phyloP scores from a whole-genome alignment of 2,113 vertebrate genomes.

The Bos indicus region DNA sequence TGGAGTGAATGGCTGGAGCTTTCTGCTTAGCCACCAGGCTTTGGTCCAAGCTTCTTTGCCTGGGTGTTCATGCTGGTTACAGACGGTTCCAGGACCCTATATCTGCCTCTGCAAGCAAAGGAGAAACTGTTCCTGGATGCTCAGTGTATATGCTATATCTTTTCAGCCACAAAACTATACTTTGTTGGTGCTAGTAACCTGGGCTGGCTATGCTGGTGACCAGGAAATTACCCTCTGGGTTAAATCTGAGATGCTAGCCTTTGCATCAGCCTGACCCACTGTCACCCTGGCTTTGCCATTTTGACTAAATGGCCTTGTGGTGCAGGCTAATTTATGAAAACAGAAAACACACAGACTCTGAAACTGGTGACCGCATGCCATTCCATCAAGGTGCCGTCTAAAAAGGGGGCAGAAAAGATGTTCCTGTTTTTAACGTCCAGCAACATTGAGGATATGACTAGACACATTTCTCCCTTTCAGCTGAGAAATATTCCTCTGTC shows the following conservation, averaged over 20 bases:
- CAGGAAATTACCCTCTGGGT: background rate
- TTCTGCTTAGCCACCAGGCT: background rate
- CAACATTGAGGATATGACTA: background rate
- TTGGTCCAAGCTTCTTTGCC: background rate
- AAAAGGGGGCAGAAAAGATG: background rate
- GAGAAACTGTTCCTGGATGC: background rate
- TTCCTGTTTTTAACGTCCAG: background rate
- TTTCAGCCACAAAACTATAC: background rate
- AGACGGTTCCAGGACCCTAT: background rate
- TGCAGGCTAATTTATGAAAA: background rate
- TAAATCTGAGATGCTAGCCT: background rate
- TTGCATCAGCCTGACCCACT: background rate
- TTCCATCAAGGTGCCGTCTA: background rate
- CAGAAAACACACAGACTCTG: background rate
- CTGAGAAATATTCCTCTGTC: constrained; percentile 4
- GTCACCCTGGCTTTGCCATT: background rate
- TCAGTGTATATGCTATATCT: background rate
- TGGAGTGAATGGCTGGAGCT: background rate
- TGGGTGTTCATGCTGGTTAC: background rate
- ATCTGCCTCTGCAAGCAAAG: background rate
- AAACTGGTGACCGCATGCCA: background rate
- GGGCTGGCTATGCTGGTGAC: background rate
- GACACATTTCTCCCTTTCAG: background rate
- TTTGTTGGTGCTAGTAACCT: background rate
- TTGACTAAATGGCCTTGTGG: background rate